Percentiles rank a stretch among this genome's conserved stretches.
phyloP scores from a whole-genome alignment of 2,888 invertebrate species.

The Agrypnus murinus region DNA sequence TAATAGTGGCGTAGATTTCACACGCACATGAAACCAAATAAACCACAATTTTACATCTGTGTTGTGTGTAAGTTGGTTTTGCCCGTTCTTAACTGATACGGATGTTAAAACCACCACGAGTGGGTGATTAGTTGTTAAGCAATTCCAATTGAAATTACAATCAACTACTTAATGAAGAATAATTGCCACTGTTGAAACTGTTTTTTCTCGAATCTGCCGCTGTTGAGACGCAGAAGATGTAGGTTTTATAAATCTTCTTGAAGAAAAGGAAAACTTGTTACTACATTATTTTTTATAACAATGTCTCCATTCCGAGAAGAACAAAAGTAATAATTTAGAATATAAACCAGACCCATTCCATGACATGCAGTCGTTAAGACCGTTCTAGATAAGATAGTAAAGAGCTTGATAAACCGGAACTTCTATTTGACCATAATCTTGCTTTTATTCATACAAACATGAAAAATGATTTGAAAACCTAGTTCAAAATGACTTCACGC shows the following conservation, averaged over 20 bases:
- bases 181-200: conserved; percentile 22
- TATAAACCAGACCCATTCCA: conserved; percentile 22
- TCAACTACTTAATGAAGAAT: conserved; percentile 40
- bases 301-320: conserved; percentile 26
- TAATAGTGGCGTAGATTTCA: not conserved
- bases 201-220: not conserved
- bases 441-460: not conserved
- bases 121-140: conserved; percentile 32
- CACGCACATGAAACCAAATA: conserved; percentile 1
- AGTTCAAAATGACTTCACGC: conserved; percentile 11
- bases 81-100: conserved; percentile 37
- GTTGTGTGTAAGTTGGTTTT: too few relatives aligned
- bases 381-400: conserved; percentile 24
- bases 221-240: conserved; percentile 14
- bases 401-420: conserved; percentile 29
- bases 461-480: conserved; percentile 16
- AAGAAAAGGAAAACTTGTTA: not conserved
- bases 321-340: too few relatives aligned
- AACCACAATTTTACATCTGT: conserved; percentile 17
- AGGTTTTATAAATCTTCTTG: conserved; percentile 12
- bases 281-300: not conserved
- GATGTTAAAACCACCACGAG: conserved; percentile 22
- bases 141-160: conserved; percentile 31
- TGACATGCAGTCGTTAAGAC: conserved; percentile 10
- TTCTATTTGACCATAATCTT: conserved; percentile 1